Evolutionary conservation across 2,888 invertebrate genomes (phyloP).

Genomic region (Lasioglossum malachurum): DNA sequence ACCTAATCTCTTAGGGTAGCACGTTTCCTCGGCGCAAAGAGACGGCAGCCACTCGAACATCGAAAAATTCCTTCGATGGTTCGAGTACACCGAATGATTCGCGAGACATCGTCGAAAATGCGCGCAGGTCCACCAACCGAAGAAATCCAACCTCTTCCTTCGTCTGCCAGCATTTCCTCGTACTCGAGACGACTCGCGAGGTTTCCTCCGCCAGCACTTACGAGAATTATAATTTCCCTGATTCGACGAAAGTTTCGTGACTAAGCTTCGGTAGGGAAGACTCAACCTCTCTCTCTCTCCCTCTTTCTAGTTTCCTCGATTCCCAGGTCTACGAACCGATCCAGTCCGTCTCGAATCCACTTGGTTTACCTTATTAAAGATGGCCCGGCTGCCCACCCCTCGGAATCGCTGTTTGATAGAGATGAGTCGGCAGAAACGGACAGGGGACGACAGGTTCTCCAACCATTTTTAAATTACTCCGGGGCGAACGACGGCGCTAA

Average conservation of each 20-base stretch:
- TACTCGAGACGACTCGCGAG: slow-evolving; percentile 14
- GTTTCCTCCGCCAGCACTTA: slow-evolving; percentile 59
- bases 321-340: slow-evolving; percentile 33
- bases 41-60: not conserved
- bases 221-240: slow-evolving; percentile 72
- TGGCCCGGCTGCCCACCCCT: slow-evolving; percentile 28
- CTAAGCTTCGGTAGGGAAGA: slow-evolving; percentile 44
- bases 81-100: not conserved
- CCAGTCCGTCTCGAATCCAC: slow-evolving; percentile 44
- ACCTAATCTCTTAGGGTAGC: not conserved
- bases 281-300: not conserved
- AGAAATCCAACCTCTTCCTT: slow-evolving; percentile 12
- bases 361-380: slow-evolving; percentile 69
- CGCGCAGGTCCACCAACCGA: not conserved
- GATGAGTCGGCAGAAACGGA: slow-evolving; percentile 62
- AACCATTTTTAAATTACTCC: slow-evolving; percentile 31
- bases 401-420: slow-evolving; percentile 61
- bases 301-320: not conserved
- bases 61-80: not conserved
- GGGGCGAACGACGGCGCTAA: not conserved
- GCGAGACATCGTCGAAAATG: slow-evolving; percentile 1
- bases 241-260: slow-evolving; percentile 69
- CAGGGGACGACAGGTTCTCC: slow-evolving; percentile 17
- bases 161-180: not conserved
- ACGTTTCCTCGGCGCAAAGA: not conserved